Percentiles rank a stretch among this genome's conserved stretches.
Conservation (phyloP, 1,140 invertebrate species). For the Cydia strobilella region DNA sequence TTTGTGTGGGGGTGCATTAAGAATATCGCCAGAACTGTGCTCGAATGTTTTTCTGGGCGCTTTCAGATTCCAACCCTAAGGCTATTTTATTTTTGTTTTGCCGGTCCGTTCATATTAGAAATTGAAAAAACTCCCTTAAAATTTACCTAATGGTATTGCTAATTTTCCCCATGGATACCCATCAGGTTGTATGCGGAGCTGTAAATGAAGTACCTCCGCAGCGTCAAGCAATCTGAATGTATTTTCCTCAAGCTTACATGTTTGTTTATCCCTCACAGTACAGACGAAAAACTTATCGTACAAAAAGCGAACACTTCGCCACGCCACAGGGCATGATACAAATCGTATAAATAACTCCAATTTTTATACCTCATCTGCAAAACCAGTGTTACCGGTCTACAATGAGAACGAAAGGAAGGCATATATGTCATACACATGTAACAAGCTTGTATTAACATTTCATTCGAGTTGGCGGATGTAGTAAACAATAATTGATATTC, state of each 20-base stretch:
- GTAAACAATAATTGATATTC: background rate
- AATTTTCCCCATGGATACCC: conserved; percentile 14
- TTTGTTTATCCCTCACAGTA: background rate
- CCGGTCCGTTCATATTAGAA: conserved; percentile 58
- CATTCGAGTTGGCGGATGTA: background rate
- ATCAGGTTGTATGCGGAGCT: background rate
- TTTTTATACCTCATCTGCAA: background rate
- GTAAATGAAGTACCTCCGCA: background rate
- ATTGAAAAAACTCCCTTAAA: conserved; percentile 37
- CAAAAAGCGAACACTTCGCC: background rate
- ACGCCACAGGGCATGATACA: background rate
- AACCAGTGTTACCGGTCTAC: conserved; percentile 12
- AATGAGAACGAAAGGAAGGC: background rate
- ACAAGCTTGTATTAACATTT: background rate
- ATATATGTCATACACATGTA: background rate
- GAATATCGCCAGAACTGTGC: conserved; percentile 73
- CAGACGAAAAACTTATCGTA: background rate
- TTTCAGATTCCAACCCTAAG: conserved; percentile 74
- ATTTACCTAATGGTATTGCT: conserved; percentile 19
- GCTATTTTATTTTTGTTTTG: conserved; percentile 66
- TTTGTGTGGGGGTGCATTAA: conserved; percentile 80
- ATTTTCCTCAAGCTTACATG: background rate
- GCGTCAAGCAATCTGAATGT: background rate
- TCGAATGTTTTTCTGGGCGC: conserved; percentile 75
- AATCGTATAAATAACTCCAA: background rate